Conservation (phyloP, 2,113 vertebrate species). For the Sinocyclocheilus anophthalmus region DNA sequence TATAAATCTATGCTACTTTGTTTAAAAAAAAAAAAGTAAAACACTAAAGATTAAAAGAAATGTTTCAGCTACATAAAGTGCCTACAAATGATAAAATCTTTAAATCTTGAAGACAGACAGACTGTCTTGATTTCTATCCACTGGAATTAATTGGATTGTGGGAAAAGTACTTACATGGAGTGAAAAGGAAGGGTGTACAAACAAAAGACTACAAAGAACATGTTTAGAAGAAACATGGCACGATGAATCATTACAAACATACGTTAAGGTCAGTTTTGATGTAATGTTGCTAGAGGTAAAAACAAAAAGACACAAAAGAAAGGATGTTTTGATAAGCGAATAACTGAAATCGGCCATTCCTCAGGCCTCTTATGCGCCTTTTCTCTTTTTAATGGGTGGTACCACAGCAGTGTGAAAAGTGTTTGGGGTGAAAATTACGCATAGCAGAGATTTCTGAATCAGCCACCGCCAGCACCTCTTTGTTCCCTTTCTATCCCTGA, state of each 20-base stretch:
- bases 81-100: neutral
- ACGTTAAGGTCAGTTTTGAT: neutral
- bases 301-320: slow-evolving; percentile 9
- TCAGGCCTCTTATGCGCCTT: neutral
- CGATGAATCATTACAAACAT: neutral
- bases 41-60: neutral
- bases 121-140: too few relatives aligned
- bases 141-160: too few relatives aligned
- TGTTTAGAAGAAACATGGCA: too few relatives aligned
- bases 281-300: neutral
- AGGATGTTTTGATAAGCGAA: neutral
- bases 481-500: slow-evolving; percentile 24
- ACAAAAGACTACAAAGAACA: too few relatives aligned
- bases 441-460: slow-evolving; percentile 15
- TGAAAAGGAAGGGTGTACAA: too few relatives aligned
- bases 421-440: slow-evolving; percentile 20
- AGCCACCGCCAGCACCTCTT: slow-evolving; percentile 8
- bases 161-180: too few relatives aligned
- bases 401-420: neutral
- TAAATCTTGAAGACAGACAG: neutral
- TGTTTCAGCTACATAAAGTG: neutral
- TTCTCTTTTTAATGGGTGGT: neutral
- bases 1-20: neutral
- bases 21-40: neutral
- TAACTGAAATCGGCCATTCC: neutral